Base-by-base conservation (phyloP, 2,797 vertebrate species). In the Myotis daubentonii region DNA sequence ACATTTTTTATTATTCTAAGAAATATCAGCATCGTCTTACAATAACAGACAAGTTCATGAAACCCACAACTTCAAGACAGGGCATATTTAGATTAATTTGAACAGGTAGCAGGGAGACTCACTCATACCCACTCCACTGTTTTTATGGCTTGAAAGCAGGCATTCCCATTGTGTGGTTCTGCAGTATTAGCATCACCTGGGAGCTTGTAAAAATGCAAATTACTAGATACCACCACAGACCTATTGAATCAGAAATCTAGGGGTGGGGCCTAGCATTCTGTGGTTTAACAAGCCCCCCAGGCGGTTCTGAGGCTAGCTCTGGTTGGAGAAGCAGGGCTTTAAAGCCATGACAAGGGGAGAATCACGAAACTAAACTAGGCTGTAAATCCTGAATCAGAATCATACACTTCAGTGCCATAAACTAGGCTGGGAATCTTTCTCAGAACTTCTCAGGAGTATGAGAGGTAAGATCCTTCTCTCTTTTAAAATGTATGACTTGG, bases 201-300 rank as follows among this genome's bases (percentile, higher is more conserved):
- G 47, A 88, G 17, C 72, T 84, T 80, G 28, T 90, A 89, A 85
- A 89, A 66, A 83, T 89, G n/a, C 30, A 66, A 23, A 84, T 92
- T 44, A 36, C 57, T 60, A 16, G 44, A 9, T 10, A 22, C 13
- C 5, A 53, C 47, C 57, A 28, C 20, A 53, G n/a, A 16, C 8
- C 2, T 44, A 20, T 51, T 70, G 62, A 70, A 36, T 75, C 8
- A 87, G 44, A 78, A 44, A 19, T 19, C 15, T 36, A 12, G 2
- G 28, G 15, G 4, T 68, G 55, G 15, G 19, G 7, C 15, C 19
- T 2, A 70, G 17, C 1, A 4, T 25, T 28, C 23, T 17, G 3
- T 15, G 8, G 0, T 41, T 81, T 84, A 55, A 49, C 1, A 76
- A 57, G 8, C 11, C 11, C 11, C 75, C 20, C 15, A 5, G 23